Evolutionary conservation across 2,888 invertebrate species (phyloP).

Genomic region (Spatulosminthurus flaviceps): DNA sequence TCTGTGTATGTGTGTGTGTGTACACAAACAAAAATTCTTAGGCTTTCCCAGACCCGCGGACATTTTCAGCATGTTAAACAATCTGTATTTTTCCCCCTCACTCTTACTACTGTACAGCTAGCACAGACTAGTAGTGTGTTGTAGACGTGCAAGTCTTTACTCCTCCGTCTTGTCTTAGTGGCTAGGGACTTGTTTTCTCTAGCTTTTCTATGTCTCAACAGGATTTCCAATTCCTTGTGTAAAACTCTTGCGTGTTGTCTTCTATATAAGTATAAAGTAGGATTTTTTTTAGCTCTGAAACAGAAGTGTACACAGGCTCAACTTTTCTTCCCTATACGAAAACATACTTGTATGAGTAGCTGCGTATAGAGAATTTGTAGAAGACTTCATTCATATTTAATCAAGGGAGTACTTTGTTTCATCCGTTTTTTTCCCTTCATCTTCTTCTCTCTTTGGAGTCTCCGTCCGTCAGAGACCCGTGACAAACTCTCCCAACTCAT

Average conservation of each 20-base stretch:
- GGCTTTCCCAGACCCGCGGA: slow-evolving; percentile 19
- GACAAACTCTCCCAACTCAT: slow-evolving; percentile 15
- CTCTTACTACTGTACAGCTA: no score
- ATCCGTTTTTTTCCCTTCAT: slow-evolving; percentile 7
- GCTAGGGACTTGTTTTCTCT: slow-evolving; percentile 29
- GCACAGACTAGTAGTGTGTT: no score
- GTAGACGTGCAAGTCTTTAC: background rate
- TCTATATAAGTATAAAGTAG: no score
- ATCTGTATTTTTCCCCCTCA: background rate
- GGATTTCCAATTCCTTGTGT: slow-evolving; percentile 8
- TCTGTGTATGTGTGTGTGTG: slow-evolving; percentile 1
- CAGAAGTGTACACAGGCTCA: no score
- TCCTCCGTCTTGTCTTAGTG: background rate
- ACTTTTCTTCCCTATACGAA: background rate
- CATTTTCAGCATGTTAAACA: slow-evolving; percentile 40
- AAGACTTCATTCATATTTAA: slow-evolving; percentile 31
- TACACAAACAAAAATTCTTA: slow-evolving; percentile 24
- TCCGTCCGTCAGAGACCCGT: slow-evolving; percentile 17
- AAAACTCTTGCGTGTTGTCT: background rate
- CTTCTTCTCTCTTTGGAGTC: slow-evolving; percentile 25
- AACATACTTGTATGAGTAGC: no score
- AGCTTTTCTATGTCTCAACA: slow-evolving; percentile 6
- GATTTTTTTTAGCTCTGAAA: no score
- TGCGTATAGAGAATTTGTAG: no score
- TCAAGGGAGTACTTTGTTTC: slow-evolving; percentile 23